A percentile compares a stretch with the other conserved stretches of the same genome.
phyloP scores from a whole-genome alignment of 2,888 invertebrate species.

The Microctonus aethiopoides region DNA sequence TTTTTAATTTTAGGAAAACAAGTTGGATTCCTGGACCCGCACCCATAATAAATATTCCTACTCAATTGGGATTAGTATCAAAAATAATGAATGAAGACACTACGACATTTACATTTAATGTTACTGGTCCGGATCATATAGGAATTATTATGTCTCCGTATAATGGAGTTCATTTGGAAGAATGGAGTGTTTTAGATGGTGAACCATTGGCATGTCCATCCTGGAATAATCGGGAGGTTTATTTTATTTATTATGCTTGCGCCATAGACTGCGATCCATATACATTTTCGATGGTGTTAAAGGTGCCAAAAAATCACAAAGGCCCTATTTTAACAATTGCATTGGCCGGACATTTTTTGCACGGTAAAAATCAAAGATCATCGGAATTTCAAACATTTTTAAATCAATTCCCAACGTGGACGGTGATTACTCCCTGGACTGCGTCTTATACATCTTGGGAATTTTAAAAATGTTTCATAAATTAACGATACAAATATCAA shows the following conservation, averaged over 20 bases:
- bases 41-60: constrained; percentile 68
- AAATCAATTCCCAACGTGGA: constrained; percentile 74
- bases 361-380: constrained; percentile 70
- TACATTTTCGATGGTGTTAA: constrained; percentile 72
- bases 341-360: constrained; percentile 73
- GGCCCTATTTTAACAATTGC: constrained; percentile 71
- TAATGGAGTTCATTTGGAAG: constrained; percentile 69
- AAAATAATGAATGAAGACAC: constrained; percentile 63
- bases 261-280: constrained; percentile 72
- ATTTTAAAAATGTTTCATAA: constrained; percentile 55
- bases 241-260: constrained; percentile 78
- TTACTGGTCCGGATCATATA: constrained; percentile 76
- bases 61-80: constrained; percentile 68
- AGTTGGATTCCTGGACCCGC: constrained; percentile 72
- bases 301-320: constrained; percentile 64
- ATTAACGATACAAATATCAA: neutral
- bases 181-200: constrained; percentile 72
- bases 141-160: constrained; percentile 75
- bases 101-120: constrained; percentile 67
- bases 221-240: constrained; percentile 72
- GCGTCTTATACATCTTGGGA: constrained; percentile 76
- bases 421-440: constrained; percentile 77
- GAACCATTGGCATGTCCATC: constrained; percentile 70
- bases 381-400: constrained; percentile 70
- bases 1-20: constrained; percentile 68